Percentiles rank a stretch among this genome's conserved stretches.
Evolutionary conservation across 2,113 vertebrate species (phyloP).

Genomic region (Orientallactaga bullata): DNA sequence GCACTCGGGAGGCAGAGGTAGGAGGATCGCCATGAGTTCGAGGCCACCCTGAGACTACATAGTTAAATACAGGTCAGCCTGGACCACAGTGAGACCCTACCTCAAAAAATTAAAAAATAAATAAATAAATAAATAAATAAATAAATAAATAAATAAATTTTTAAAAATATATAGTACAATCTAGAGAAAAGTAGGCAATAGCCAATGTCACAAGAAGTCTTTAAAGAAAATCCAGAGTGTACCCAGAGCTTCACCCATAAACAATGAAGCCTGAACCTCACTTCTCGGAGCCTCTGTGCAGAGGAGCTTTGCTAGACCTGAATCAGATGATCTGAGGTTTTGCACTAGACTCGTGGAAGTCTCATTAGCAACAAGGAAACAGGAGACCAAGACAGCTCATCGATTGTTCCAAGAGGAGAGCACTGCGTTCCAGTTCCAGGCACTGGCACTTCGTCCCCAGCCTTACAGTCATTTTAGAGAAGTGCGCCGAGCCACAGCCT

Average conservation of each 20-base stretch:
- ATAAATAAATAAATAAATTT: too few species aligned
- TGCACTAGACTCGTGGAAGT: neutral
- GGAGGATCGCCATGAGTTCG: too few species aligned
- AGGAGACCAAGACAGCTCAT: neutral
- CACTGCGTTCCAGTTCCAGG: neutral
- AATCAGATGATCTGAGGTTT: neutral
- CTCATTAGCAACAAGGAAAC: neutral
- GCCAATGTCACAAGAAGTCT: neutral
- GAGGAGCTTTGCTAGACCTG: neutral
- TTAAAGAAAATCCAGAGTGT: constrained; percentile 4
- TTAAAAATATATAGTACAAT: too few species aligned
- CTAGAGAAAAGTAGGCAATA: neutral
- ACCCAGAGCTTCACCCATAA: neutral
- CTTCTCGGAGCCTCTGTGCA: neutral
- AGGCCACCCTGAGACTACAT: too few species aligned
- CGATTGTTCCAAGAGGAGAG: constrained; percentile 25
- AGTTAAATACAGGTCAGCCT: too few species aligned
- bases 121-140: too few species aligned
- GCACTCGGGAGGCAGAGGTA: too few species aligned
- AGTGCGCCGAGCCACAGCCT: neutral
- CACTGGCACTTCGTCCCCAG: neutral
- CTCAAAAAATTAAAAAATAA: too few species aligned
- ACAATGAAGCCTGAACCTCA: neutral
- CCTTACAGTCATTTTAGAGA: neutral
- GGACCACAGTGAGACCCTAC: too few species aligned